Base-by-base conservation (phyloP, 2,888 invertebrate species). In the Tetranychus piercei region DNA sequence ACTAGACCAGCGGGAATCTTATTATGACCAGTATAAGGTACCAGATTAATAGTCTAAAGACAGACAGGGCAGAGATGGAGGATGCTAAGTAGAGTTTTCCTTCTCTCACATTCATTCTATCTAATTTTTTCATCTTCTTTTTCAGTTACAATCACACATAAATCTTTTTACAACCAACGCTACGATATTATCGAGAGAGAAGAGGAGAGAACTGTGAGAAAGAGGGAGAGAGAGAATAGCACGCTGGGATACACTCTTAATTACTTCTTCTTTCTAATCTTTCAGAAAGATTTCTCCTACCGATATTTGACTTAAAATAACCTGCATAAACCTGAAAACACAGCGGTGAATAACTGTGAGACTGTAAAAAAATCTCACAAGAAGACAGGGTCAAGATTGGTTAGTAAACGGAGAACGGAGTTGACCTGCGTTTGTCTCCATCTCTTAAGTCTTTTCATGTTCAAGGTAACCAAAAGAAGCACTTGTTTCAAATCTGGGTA, bases 401-500 rank as follows among this genome's bases (percentile, higher is more conserved):
- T 9, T 55, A 55, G 55, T 7, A 55, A 55, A 55, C 55, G 55
- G 55, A 55, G 55, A 55, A 55, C 55, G 55, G 55, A 55, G 55
- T 55, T 55, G 55, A 55, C 55, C 55, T 55, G 15, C 55, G 55
- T 55, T 55, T 55, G 55, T 55, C 55, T 55, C 55, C 15, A 9
- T 55, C 55, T 55, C 55, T 15, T 55, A 3, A 9, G 9, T 55
- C 9, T 55, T 15, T 55, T 55, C 55, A 55, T 55, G 11, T 55
- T 55, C 55, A 55, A 9, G 55, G 55, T 55, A 55, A 55, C 55
- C 9, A 55, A 55, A 55, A 55, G 15, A 55, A 55, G 55, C 55
- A 55, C 55, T 55, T 55, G 55, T 55, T 55, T 55, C 55, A 55
- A 55, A 55, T 55, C 55, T 55, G 55, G 55, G 55, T 55, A 55